Base-by-base conservation (phyloP, 1,140 invertebrate genomes). In the Pogonomyrmex barbatus region DNA sequence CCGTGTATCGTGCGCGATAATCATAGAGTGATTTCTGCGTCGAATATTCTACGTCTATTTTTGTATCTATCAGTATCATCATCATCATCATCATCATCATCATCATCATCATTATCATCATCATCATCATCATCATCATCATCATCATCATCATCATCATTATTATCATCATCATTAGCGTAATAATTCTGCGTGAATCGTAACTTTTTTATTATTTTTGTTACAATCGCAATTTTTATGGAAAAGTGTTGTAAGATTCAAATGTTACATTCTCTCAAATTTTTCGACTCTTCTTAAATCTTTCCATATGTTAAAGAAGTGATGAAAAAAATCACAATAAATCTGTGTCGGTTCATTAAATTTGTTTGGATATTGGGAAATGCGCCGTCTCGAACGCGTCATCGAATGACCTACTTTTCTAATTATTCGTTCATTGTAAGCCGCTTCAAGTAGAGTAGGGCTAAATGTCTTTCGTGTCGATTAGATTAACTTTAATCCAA, bases 331-430 rank as follows among this genome's bases (percentile, higher is more conserved):
- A 2, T 2, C 9, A 58, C n/a, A 42, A 42, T 73, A 2, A 30
- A 75, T 39, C 12, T 58, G n/a, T 39, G 4, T 58, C 70, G 14
- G 9, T 33, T 54, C 30, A 54, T 73, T n/a, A 52, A 73, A 17
- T 54, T 52, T 14, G n/a, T 85, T 73, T 82, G 63, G 68, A 76
- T 88, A 88, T 63, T 54, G 36, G 50, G n/a, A 60, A 65, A 52
- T 30, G n/a, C 10, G 24, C 65, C 10, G 6, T 83, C 56, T 83
- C 58, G 30, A 89, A 89, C 77, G 60, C 78, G 60, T 39, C 65
- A 70, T 70, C 60, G 79, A 87, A 76, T 54, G 89, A 67, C 89
- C 89, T 58, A 90, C 88, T 90, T 90, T 88, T 67, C 47, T 84
- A 86, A 90, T 90, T 86, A 86, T 60, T 70, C 86, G 14, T 70